Evolutionary conservation across 2,113 vertebrate species (phyloP).

Genomic region (Oostethus manadensis): DNA sequence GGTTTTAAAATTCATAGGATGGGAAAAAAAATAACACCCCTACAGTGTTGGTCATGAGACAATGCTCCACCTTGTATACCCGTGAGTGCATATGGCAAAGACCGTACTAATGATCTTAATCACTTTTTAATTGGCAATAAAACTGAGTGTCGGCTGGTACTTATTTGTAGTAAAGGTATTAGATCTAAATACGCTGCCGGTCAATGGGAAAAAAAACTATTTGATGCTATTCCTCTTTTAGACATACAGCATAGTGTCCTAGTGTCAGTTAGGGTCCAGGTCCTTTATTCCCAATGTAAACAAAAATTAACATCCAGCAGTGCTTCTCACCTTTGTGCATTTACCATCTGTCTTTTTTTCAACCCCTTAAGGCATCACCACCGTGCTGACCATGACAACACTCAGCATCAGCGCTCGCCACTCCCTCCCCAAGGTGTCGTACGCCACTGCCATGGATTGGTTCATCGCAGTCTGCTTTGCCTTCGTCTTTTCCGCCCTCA

Average conservation of each 20-base stretch:
- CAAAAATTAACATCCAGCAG: background rate
- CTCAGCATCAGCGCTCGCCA: conserved; percentile 97
- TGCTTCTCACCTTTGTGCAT: background rate
- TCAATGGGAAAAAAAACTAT: background rate
- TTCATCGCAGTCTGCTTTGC: conserved; percentile 98
- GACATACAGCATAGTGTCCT: conserved; percentile 7
- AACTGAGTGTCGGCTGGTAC: background rate
- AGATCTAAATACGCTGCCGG: background rate
- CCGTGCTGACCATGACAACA: conserved; percentile 97
- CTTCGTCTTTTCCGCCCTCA: conserved; percentile 97
- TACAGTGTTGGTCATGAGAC: no score
- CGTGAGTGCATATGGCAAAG: conserved; percentile 4
- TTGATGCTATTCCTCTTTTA: conserved; percentile 12
- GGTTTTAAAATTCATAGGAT: no score
- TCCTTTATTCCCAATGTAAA: background rate
- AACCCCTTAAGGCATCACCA: conserved; percentile 85
- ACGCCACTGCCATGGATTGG: conserved; percentile 99
- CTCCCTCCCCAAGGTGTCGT: conserved; percentile 96
- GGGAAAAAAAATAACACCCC: no score
- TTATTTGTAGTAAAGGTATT: background rate
- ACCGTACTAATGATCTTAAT: conserved; percentile 16
- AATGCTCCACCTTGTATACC: no score
- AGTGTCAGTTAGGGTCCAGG: background rate
- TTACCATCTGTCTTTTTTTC: conserved; percentile 11
- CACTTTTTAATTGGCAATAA: conserved; percentile 9